A percentile compares a stretch with the other conserved stretches of the same genome.
Conservation (phyloP, 1,140 invertebrate genomes). For the Habropoda laboriosa region DNA sequence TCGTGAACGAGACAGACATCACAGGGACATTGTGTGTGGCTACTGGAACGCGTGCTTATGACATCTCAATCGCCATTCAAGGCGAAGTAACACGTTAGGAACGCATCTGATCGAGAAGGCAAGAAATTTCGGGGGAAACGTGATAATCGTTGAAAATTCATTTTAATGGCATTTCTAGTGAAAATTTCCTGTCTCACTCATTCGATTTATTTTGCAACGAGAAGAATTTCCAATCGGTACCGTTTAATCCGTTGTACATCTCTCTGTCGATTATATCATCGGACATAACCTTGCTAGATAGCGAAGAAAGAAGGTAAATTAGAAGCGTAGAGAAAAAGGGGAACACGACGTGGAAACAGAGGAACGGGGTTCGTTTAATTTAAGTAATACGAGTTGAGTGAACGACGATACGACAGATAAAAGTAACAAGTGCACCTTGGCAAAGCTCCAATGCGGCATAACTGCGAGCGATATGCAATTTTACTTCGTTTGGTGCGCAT, state of each 20-base stretch:
- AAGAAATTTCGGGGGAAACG: neutral
- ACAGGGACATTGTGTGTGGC: neutral
- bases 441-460: conserved; percentile 48
- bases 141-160: too few species aligned
- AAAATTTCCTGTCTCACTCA: too few species aligned
- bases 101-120: neutral
- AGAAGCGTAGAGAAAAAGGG: neutral
- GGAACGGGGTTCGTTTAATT: conserved; percentile 41
- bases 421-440: conserved; percentile 55
- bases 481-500: conserved; percentile 55
- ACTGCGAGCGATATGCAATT: conserved; percentile 42
- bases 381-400: conserved; percentile 60
- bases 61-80: conserved; percentile 1
- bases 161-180: too few species aligned
- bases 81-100: neutral
- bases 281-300: neutral
- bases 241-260: too few species aligned
- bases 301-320: neutral
- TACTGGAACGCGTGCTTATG: neutral
- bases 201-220: too few species aligned
- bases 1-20: too few species aligned
- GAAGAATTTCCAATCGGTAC: too few species aligned
- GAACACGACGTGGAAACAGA: neutral
- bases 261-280: too few species aligned
- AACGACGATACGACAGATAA: conserved; percentile 39